phyloP scores from a whole-genome alignment of 2,113 vertebrate species.

The Sinocyclocheilus maitianheensis region DNA sequence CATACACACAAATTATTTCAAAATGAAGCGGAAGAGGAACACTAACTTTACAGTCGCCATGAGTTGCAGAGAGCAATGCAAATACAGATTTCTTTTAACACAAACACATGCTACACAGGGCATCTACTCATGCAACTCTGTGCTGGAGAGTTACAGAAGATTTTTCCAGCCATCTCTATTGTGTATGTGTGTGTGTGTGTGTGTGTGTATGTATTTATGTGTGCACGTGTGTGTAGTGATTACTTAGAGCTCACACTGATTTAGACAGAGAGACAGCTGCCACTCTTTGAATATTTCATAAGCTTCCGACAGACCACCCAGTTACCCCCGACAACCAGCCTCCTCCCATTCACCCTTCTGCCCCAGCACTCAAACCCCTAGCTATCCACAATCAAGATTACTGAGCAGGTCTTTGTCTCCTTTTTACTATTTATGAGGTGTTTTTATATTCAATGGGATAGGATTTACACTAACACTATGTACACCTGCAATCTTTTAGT shows the following conservation, averaged over 20 bases:
- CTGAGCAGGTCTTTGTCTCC: conserved; percentile 15
- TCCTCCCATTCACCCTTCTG: conserved; percentile 40
- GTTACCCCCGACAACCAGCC: conserved; percentile 45
- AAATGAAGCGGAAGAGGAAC: not conserved
- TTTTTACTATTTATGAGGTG: not conserved
- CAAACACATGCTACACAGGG: conserved; percentile 35
- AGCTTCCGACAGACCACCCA: conserved; percentile 57
- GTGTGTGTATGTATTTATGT: conserved; percentile 37
- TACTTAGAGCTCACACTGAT: conserved; percentile 60
- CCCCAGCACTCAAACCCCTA: conserved; percentile 34
- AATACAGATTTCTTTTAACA: not conserved
- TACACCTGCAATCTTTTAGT: too few relatives aligned
- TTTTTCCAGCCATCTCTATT: conserved; percentile 47
- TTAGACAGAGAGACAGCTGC: conserved; percentile 67
- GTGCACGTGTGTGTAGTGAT: conserved; percentile 43
- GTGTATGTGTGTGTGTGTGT: conserved; percentile 9
- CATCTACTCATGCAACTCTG: conserved; percentile 17
- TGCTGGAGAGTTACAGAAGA: conserved; percentile 39
- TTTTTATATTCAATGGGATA: conserved; percentile 22
- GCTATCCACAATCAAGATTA: conserved; percentile 12
- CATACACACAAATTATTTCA: conserved; percentile 24
- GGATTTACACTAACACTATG: not conserved
- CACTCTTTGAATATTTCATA: conserved; percentile 69
- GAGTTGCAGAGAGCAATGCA: conserved; percentile 19
- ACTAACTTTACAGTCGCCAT: conserved; percentile 8